These are phyloP conservation scores for Drosophila histrio DNA, from an alignment of 2,888 invertebrate genomes.

Conservation along the genomic window DNA sequence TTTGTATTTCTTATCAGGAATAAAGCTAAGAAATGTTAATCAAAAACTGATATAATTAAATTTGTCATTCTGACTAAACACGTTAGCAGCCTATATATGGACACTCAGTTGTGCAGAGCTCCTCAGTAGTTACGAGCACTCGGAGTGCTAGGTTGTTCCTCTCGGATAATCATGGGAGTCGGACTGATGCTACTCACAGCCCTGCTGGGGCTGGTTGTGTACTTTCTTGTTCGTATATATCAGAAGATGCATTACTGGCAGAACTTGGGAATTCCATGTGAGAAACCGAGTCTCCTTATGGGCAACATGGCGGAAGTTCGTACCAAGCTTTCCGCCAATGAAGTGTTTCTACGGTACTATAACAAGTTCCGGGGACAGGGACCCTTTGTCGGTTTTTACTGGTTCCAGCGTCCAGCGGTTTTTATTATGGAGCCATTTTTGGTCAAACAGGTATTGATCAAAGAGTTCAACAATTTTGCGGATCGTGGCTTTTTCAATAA, in stretches of 20 bases:
- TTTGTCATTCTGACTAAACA: neutral
- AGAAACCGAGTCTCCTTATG: constrained; percentile 45
- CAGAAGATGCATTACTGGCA: constrained; percentile 43
- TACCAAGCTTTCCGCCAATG: constrained; percentile 27
- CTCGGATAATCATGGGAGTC: neutral
- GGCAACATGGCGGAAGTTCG: constrained; percentile 58
- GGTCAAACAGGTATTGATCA: constrained; percentile 72
- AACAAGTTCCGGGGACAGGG: constrained; percentile 42
- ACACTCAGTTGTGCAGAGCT: neutral
- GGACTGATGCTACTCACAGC: constrained; percentile 18
- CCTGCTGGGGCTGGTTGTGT: constrained; percentile 27
- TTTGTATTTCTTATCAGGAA: neutral
- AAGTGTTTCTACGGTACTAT: constrained; percentile 45
- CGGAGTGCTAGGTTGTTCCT: neutral
- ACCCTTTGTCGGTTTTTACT: constrained; percentile 74
- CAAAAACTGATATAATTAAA: neutral
- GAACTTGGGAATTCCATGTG: constrained; percentile 43
- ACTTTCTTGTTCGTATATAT: constrained; percentile 24
- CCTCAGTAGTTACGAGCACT: neutral
- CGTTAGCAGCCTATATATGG: neutral
- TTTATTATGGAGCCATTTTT: constrained; percentile 58
- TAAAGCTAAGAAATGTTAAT: neutral
- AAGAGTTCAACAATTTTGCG: constrained; percentile 80
- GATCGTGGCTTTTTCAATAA: constrained; percentile 81
- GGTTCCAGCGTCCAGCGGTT: constrained; percentile 60